phyloP scores from a whole-genome alignment of 2,113 vertebrate species.

The Panthera uncia region DNA sequence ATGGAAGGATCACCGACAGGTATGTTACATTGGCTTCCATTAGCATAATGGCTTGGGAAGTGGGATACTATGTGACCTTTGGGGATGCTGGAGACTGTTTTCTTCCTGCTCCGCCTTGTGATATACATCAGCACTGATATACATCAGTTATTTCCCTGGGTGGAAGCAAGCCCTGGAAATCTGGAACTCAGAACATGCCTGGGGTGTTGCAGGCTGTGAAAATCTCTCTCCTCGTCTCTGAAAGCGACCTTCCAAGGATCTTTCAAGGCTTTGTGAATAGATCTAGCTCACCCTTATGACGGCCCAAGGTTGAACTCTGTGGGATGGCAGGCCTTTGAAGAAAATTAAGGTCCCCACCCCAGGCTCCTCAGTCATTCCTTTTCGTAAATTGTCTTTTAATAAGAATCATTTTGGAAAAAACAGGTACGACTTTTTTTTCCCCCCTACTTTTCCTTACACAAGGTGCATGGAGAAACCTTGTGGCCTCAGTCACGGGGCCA shows the following conservation, averaged over 20 bases:
- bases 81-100: too few species aligned
- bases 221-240: neutral
- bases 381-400: neutral
- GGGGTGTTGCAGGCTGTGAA: rapidly evolving
- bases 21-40: constrained; percentile 69
- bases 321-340: neutral
- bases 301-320: neutral
- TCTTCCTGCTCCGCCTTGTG: neutral
- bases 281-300: neutral
- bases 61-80: neutral
- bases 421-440: neutral
- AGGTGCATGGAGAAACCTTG: neutral
- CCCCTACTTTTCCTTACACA: neutral
- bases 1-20: constrained; percentile 97
- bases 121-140: too few species aligned
- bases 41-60: neutral
- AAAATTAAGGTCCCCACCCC: neutral
- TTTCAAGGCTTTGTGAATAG: neutral
- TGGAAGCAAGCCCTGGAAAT: neutral
- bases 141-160: neutral
- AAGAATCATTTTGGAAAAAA: neutral
- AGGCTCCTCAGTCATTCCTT: neutral
- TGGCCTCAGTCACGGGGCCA: constrained; percentile 17
- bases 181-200: neutral
- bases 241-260: neutral